Evolutionary conservation across 2,113 vertebrate genomes (phyloP).

Genomic region (Crotalus viridis): DNA sequence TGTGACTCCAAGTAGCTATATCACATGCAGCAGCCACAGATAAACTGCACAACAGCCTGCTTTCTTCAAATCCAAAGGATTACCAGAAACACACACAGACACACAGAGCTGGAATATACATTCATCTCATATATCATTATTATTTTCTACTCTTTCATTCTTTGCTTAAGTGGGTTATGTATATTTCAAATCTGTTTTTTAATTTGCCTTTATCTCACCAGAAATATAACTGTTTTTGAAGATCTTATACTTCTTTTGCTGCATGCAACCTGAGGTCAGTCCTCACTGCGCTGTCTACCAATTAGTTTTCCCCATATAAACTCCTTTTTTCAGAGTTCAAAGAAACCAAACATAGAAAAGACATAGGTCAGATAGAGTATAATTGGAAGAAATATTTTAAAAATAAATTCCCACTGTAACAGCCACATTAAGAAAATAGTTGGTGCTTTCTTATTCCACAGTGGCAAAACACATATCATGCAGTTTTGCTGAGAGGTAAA

Average conservation of each 20-base stretch:
- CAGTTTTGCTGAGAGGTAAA: not conserved
- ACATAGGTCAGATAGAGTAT: not conserved
- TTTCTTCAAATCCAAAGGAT: not conserved
- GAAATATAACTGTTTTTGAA: not conserved
- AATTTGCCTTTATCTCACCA: not conserved
- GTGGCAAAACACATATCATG: not conserved
- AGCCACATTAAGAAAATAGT: slow-evolving; percentile 17
- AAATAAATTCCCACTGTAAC: not conserved
- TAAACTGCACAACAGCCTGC: not conserved
- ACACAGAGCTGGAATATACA: not conserved
- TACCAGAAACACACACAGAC: too few relatives aligned
- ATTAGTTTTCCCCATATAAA: not conserved
- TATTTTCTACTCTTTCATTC: not conserved
- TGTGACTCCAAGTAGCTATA: not conserved
- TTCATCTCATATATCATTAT: not conserved
- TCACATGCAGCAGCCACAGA: not conserved
- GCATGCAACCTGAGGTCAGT: not conserved
- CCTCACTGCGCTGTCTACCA: not conserved
- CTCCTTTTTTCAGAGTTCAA: not conserved
- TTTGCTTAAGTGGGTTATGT: not conserved
- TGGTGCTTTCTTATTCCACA: not conserved
- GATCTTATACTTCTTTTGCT: not conserved
- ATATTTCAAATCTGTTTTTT: not conserved
- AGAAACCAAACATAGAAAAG: not conserved
- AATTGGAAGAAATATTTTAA: not conserved